Evolutionary conservation across 2,888 invertebrate genomes (phyloP).

Genomic region (Corythucha ciliata): DNA sequence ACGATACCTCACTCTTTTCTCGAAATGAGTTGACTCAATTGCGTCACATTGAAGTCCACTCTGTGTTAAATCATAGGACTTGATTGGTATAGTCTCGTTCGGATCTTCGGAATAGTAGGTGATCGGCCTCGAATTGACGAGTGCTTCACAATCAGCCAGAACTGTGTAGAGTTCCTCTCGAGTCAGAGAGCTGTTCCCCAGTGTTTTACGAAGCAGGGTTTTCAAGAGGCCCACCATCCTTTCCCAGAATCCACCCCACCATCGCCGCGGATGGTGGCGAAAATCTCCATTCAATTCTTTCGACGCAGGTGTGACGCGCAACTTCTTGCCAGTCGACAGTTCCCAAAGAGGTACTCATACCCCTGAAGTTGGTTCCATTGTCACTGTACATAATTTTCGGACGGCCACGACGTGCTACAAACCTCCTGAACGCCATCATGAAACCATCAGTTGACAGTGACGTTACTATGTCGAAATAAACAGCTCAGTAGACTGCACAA

Average conservation of each 20-base stretch:
- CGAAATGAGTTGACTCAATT: no score
- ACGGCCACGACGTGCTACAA: slow-evolving; percentile 13
- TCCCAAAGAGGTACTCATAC: not conserved
- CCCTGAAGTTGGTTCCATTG: not conserved
- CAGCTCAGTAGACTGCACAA: slow-evolving; percentile 6
- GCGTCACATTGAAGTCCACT: no score
- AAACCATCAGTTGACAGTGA: slow-evolving; percentile 9
- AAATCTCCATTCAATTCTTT: slow-evolving; percentile 3
- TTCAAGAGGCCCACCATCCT: slow-evolving; percentile 12
- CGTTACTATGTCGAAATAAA: slow-evolving; percentile 9
- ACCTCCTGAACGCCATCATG: slow-evolving; percentile 6
- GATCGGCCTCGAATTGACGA: slow-evolving; percentile 7
- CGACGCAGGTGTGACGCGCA: not conserved
- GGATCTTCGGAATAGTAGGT: not conserved
- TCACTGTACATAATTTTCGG: slow-evolving; percentile 1
- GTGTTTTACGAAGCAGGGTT: not conserved
- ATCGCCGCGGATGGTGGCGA: slow-evolving; percentile 41
- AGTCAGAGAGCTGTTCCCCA: slow-evolving; percentile 1
- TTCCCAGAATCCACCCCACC: slow-evolving; percentile 42
- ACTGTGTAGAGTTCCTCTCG: slow-evolving; percentile 8
- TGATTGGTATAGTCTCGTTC: slow-evolving; percentile 31
- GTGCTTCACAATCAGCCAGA: slow-evolving; percentile 14
- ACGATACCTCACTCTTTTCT: no score
- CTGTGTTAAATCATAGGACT: no score
- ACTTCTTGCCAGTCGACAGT: not conserved